These are phyloP conservation scores for Antitype chi DNA, from an alignment of 2,888 invertebrate species.

Conservation along the genomic window DNA sequence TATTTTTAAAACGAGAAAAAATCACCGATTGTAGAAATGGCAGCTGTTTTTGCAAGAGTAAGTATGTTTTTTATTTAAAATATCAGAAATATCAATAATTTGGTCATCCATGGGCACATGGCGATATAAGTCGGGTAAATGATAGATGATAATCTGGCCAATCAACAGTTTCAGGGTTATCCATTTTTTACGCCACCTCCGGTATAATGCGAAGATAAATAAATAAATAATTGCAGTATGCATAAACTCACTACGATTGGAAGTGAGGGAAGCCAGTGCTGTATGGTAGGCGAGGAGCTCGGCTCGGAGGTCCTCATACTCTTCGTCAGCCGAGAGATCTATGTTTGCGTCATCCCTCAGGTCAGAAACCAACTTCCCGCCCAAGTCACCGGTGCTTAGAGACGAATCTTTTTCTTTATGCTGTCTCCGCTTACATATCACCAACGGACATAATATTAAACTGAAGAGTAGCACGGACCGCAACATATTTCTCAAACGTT, in stretches of 20 bases:
- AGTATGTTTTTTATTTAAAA: no score
- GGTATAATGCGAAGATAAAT: background rate
- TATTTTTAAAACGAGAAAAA: no score
- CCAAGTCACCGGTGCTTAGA: slow-evolving; percentile 68
- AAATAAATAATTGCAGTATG: background rate
- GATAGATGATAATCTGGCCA: no score
- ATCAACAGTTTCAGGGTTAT: no score
- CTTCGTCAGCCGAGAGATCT: slow-evolving; percentile 83
- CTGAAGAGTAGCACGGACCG: slow-evolving; percentile 69
- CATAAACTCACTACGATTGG: slow-evolving; percentile 69
- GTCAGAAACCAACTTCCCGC: slow-evolving; percentile 71
- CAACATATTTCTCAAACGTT: slow-evolving; percentile 75
- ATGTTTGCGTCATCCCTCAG: slow-evolving; percentile 80
- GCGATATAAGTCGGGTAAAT: no score
- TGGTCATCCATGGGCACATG: no score
- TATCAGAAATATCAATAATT: no score
- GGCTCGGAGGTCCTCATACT: slow-evolving; percentile 86
- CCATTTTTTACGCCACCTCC: no score
- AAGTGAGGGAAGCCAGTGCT: slow-evolving; percentile 77
- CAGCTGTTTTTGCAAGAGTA: no score
- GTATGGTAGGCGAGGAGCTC: slow-evolving; percentile 85
- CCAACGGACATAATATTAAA: slow-evolving; percentile 67
- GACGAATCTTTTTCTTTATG: slow-evolving; percentile 39
- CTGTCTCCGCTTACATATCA: slow-evolving; percentile 46
- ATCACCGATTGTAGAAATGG: no score